phyloP scores from a whole-genome alignment of 2,888 invertebrate species.

The Plebejus anna region DNA sequence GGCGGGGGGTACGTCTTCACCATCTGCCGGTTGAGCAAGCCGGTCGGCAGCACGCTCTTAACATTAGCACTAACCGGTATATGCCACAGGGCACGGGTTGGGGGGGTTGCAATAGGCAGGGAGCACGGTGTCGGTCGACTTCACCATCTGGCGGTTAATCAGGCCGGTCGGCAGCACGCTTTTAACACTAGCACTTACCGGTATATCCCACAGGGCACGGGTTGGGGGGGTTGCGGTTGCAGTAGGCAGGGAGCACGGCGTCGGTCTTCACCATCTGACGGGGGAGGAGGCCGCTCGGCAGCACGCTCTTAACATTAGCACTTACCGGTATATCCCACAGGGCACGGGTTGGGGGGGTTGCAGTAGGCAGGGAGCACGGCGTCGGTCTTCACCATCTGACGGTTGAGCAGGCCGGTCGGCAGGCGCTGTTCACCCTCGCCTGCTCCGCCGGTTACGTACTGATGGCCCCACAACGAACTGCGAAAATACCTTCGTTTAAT shows the following conservation, averaged over 20 bases:
- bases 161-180: constrained; percentile 73
- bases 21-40: constrained; percentile 81
- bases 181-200: constrained; percentile 67
- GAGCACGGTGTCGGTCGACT: constrained; percentile 90
- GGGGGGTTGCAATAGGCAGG: constrained; percentile 99
- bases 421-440: constrained; percentile 87
- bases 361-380: constrained; percentile 97
- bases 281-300: constrained; percentile 79
- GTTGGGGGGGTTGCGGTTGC: constrained; percentile 99
- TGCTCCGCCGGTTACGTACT: constrained; percentile 87
- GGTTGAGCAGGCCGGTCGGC: constrained; percentile 78
- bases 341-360: constrained; percentile 99
- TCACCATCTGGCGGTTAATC: constrained; percentile 86
- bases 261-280: constrained; percentile 92
- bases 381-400: constrained; percentile 92
- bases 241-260: constrained; percentile 96
- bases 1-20: constrained; percentile 96
- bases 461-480: constrained; percentile 86
- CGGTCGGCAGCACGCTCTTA: constrained; percentile 70
- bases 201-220: constrained; percentile 97
- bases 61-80: constrained; percentile 80
- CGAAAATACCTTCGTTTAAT: constrained; percentile 1
- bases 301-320: constrained; percentile 32
- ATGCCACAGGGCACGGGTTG: constrained; percentile 98
- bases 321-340: constrained; percentile 92